Evolutionary conservation across 2,797 vertebrate species (phyloP).

Genomic region (Myotis pilosus): DNA sequence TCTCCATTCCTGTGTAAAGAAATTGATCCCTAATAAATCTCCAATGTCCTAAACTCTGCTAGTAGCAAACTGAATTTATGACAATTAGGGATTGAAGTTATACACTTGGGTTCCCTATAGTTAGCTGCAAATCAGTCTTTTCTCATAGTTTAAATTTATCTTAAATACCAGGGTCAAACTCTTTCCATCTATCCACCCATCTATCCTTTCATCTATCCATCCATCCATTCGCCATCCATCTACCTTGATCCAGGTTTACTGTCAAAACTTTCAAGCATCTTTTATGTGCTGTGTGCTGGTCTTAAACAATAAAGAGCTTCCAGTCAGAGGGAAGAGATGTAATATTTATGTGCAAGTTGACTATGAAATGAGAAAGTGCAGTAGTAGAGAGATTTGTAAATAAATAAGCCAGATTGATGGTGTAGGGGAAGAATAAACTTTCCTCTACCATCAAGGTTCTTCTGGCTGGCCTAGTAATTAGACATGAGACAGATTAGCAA

Average conservation of each 20-base stretch:
- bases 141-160: neutral
- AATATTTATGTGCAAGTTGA: neutral
- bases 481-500: neutral
- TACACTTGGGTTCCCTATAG: neutral
- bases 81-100: neutral
- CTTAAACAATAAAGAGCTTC: slow-evolving; percentile 12
- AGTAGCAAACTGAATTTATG: neutral
- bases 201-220: neutral
- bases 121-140: slow-evolving; percentile 8
- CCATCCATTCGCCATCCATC: neutral
- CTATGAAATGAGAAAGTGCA: neutral
- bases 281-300: neutral
- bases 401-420: neutral
- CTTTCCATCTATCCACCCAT: neutral
- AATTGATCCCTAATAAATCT: neutral
- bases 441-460: neutral
- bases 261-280: neutral
- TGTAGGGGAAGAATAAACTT: neutral
- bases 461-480: neutral
- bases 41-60: neutral
- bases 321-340: neutral
- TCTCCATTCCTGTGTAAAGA: neutral
- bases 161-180: neutral
- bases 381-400: neutral
- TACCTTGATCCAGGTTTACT: neutral